Conservation (phyloP, 2,797 vertebrate genomes). For the Rhabdomys pumilio region DNA sequence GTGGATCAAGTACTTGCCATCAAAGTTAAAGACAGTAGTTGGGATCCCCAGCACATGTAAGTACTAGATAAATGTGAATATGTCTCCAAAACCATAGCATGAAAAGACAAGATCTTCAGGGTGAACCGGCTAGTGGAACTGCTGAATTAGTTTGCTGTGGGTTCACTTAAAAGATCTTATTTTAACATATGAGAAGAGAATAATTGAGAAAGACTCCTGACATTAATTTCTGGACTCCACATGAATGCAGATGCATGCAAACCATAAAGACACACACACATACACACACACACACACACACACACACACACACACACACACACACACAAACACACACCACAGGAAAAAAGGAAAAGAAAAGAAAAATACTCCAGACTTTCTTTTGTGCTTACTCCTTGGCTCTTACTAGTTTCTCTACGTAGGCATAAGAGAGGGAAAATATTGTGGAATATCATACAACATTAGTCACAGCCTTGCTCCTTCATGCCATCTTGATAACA, state of each 20-base stretch:
- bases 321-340: too few species aligned
- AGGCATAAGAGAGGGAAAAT: not conserved
- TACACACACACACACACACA: too few species aligned
- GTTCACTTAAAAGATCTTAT: not conserved
- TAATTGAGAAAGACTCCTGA: too few species aligned
- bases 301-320: too few species aligned
- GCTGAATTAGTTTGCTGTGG: not conserved
- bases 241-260: not conserved
- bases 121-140: too few species aligned
- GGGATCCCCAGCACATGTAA: not conserved
- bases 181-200: not conserved
- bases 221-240: not conserved
- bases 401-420: not conserved
- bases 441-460: not conserved
- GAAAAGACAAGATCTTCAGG: not conserved
- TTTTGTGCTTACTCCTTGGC: not conserved
- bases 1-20: not conserved
- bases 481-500: not conserved
- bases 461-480: not conserved
- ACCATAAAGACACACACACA: not conserved
- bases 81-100: not conserved
- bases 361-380: not conserved
- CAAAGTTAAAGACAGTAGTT: not conserved
- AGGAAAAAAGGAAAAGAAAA: too few species aligned
- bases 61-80: not conserved